Base-by-base conservation (phyloP, 2,797 vertebrate genomes). In the Paratrypauchen microcephalus region DNA sequence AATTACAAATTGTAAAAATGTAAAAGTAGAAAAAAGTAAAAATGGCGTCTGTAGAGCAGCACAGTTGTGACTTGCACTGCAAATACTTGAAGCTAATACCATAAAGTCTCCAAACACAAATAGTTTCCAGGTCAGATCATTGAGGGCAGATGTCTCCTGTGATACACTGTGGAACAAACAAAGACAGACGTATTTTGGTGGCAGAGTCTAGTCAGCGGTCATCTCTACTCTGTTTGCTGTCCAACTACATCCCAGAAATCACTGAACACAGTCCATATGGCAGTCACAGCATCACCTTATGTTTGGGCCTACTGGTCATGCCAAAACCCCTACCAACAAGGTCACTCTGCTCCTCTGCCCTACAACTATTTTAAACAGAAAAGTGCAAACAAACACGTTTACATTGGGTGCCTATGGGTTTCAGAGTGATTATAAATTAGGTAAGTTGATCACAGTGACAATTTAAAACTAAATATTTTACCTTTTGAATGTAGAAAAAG, bases 231-330 rank as follows among this genome's bases (percentile, higher is more conserved):
- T 24, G 28, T 52, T 62, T 54, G 28, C 28, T 62, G 26, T 50
- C 68, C 24, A 18, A 57, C 32, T 26, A 23, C 55, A 26, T 18
- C 52, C 54, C 60, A 70, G 61, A 23, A 56, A 11, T 12, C 48
- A 21, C 41, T 57, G 52, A 47, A 19, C 39, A 57, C 61, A 26
- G 24, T 58, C 69, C 52, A 57, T 61, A 70, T 64, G 61, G 69
- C 36, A 47, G 8, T 47, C 24, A 28, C 54, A 65, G 13, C 24
- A 39, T 47, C 15, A 24, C 48, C 32, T 28, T 28, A 21, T 26
- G 61, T 45, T 66, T 55, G 28, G 12, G 11, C 21, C 61, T 48
- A 47, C n/a, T 15, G 32, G 15, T 39, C n/a, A 47, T 39, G 61
- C 61, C 61, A 63, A 64, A 16, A 28, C 56, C 61, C 41, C 41